Base-by-base conservation (phyloP, 1,140 invertebrate genomes). In the Drosophila pectinifera region DNA sequence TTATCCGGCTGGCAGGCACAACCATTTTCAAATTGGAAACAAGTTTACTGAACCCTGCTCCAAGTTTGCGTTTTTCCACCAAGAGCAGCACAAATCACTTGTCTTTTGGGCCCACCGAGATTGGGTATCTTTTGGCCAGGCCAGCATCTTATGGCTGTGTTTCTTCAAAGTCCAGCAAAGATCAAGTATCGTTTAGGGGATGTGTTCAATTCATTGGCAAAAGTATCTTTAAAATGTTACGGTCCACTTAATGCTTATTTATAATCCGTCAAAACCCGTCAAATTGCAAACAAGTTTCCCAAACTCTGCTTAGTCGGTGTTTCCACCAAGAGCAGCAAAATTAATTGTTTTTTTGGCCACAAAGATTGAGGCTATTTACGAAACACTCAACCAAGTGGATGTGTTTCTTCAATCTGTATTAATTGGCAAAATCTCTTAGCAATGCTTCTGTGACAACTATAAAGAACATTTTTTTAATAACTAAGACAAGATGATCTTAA, bases 21-120 rank as follows among this genome's bases (percentile, higher is more conserved):
- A 70, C 24, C 67, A 56, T 70, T 70, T 70, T 70, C 67, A 45
- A 70, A 70, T 70, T 69, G 49, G 34, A 69, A 69, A 70, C 64
- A 70, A 69, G 67, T 69, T 70, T 70, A 56, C 41, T 56, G 67
- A 70, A 57, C 64, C 65, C 64, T 39, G 49, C 65, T 34, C 49
- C 49, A 69, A 56, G 41, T 70, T 38, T 18, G 24, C 49, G 49
- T 51, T 69, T 57, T 69, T 39, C 16, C 48, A 57, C 64, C 64
- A 68, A 68, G 59, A 65, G 26, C 64, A 68, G n/a, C 34, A 36
- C 5, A 55, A 46, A 69, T 55, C 67, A 70, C 48, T 69, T 69
- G 67, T 69, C 63, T 38, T 36, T 51, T 38, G 28, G 22, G 38
- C 22, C 18, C 43, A 18, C 41, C 26, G 18, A 46, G 18, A 46